These are phyloP conservation scores for Pinctada fucata DNA, from an alignment of 2,888 invertebrate species.

Conservation along the genomic window DNA sequence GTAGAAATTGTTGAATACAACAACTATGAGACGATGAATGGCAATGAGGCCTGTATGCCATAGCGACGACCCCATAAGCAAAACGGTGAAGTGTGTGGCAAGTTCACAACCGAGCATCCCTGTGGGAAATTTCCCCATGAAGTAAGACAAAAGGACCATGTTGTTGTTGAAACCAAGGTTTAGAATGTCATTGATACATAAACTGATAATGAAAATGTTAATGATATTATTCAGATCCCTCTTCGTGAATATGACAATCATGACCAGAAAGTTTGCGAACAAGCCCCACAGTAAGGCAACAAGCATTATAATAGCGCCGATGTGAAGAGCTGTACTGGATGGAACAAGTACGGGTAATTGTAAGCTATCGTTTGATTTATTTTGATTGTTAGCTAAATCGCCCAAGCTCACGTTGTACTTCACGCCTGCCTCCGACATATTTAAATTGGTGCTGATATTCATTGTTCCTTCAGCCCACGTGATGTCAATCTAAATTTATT, in stretches of 20 bases:
- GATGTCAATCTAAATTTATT: no score
- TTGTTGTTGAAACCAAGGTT: slow-evolving; percentile 71
- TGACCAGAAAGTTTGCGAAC: slow-evolving; percentile 69
- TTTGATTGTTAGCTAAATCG: not conserved
- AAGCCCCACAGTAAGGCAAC: slow-evolving; percentile 67
- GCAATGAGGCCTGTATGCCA: slow-evolving; percentile 75
- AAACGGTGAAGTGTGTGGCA: slow-evolving; percentile 71
- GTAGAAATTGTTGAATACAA: slow-evolving; percentile 72
- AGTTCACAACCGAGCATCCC: slow-evolving; percentile 71
- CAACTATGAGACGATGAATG: slow-evolving; percentile 74
- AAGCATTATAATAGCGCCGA: slow-evolving; percentile 70
- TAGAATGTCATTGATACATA: slow-evolving; percentile 74
- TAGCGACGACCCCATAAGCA: slow-evolving; percentile 72
- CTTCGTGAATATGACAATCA: slow-evolving; percentile 62
- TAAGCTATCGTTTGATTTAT: not conserved
- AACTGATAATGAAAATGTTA: slow-evolving; percentile 73
- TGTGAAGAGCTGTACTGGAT: slow-evolving; percentile 60
- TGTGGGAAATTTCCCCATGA: slow-evolving; percentile 68
- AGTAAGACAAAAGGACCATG: slow-evolving; percentile 70
- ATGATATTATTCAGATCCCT: slow-evolving; percentile 69
- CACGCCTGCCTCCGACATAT: not conserved
- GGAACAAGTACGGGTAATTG: slow-evolving; percentile 42
- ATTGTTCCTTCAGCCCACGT: not conserved
- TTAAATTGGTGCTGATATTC: not conserved
- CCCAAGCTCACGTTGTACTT: not conserved